Percentiles rank a stretch among this genome's conserved stretches.
phyloP scores from a whole-genome alignment of 2,888 invertebrate species.

The Uloborus plumipes region DNA sequence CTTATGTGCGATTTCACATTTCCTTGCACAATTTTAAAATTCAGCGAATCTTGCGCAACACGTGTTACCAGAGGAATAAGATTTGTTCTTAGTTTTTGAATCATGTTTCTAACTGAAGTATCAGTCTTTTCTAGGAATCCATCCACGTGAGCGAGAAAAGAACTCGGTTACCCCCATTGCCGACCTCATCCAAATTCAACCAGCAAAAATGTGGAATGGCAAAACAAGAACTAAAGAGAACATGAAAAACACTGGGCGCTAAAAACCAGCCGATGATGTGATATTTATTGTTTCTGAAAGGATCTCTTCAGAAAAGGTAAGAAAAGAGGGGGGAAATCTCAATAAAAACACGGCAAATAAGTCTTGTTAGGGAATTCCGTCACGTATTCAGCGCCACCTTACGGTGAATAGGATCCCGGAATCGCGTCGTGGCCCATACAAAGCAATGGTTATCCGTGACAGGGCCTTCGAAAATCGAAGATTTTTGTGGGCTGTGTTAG shows the following conservation, averaged over 20 bases:
- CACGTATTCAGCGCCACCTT: slow-evolving; percentile 42
- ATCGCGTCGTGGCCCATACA: slow-evolving; percentile 14
- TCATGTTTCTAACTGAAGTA: too few species aligned
- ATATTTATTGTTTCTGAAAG: slow-evolving; percentile 51
- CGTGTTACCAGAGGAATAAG: too few species aligned
- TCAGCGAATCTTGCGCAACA: too few species aligned
- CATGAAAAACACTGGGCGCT: slow-evolving; percentile 31
- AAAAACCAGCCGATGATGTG: slow-evolving; percentile 46
- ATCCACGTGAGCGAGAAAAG: too few species aligned
- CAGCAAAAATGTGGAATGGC: slow-evolving; percentile 3
- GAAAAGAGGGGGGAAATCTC: slow-evolving; percentile 15
- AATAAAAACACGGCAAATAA: background rate
- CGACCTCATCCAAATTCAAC: slow-evolving; percentile 32
- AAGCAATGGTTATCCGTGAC: slow-evolving; percentile 15
- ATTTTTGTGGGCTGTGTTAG: slow-evolving; percentile 8
- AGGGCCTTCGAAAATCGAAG: slow-evolving; percentile 17
- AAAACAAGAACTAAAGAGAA: slow-evolving; percentile 8
- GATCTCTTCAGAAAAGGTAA: slow-evolving; percentile 30
- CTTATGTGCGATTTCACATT: too few species aligned
- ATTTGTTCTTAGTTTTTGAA: too few species aligned
- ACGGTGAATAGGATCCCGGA: slow-evolving; percentile 34
- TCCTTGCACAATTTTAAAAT: too few species aligned
- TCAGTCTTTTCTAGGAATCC: too few species aligned
- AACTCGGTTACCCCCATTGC: background rate
- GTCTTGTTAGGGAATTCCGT: slow-evolving; percentile 24